Evolutionary conservation across 2,888 invertebrate species (phyloP).

Genomic region (Zygaena filipendulae): DNA sequence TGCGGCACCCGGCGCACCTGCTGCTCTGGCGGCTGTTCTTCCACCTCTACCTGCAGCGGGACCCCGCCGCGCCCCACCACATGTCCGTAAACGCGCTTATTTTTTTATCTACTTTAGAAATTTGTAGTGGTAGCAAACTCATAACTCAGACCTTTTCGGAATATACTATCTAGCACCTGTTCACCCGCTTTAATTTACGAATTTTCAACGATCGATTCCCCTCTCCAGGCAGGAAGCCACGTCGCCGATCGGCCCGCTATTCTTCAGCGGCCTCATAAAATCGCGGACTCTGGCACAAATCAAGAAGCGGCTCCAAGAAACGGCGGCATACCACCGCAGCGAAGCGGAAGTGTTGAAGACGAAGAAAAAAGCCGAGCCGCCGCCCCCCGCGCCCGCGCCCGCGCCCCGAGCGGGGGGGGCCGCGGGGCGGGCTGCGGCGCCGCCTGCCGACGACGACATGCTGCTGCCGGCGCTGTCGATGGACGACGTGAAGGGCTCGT

Average conservation of each 20-base stretch:
- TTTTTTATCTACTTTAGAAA: conserved; percentile 1
- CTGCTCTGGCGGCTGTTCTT: conserved; percentile 47
- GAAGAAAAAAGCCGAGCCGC: too few species aligned
- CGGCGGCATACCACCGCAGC: conserved; percentile 32
- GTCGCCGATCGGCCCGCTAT: conserved; percentile 45
- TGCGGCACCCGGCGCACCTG: conserved; percentile 36
- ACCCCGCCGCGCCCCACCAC: conserved; percentile 23
- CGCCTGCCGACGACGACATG: conserved; percentile 19
- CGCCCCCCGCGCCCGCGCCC: too few species aligned
- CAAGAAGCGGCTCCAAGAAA: conserved; percentile 38
- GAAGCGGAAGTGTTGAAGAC: conserved; percentile 26
- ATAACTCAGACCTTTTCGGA: too few species aligned
- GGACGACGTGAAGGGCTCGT: conserved; percentile 31
- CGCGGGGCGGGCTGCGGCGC: too few species aligned
- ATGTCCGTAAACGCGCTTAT: too few species aligned
- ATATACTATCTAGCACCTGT: too few species aligned
- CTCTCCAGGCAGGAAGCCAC: conserved; percentile 23
- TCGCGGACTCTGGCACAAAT: conserved; percentile 39
- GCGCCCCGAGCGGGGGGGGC: too few species aligned
- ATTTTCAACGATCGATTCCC: too few species aligned
- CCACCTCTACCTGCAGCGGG: conserved; percentile 42
- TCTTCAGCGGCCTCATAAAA: conserved; percentile 54
- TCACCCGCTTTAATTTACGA: too few species aligned
- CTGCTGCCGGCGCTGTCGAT: conserved; percentile 33
- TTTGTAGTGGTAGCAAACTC: too few species aligned